Percentiles rank a stretch among this genome's conserved stretches.
These are phyloP conservation scores for Tipula lateralis DNA, from an alignment of 2,888 invertebrate species.

Conservation along the genomic window DNA sequence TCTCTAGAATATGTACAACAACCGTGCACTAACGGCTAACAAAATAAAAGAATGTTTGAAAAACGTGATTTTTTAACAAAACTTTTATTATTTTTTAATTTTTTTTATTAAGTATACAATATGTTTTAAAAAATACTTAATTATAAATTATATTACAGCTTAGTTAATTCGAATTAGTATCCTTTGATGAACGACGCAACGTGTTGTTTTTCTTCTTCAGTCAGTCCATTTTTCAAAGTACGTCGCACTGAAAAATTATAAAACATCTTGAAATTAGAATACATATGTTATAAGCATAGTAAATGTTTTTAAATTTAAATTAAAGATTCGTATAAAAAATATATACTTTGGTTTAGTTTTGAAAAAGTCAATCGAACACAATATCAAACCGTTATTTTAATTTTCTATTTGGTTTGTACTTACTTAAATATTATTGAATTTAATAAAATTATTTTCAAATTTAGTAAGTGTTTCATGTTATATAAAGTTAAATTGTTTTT, in stretches of 20 bases:
- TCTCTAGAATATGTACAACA: conserved; percentile 80
- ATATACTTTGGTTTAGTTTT: not conserved
- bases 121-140: conserved; percentile 4
- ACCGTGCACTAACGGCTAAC: conserved; percentile 65
- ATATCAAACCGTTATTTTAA: not conserved
- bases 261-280: not conserved
- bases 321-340: not conserved
- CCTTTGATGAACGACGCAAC: conserved; percentile 59
- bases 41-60: no score
- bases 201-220: conserved; percentile 75
- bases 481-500: not conserved
- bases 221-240: conserved; percentile 74
- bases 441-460: not conserved
- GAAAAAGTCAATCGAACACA: not conserved
- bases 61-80: not conserved
- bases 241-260: conserved; percentile 60
- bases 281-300: not conserved
- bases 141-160: conserved; percentile 24
- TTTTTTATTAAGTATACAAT: conserved; percentile 13
- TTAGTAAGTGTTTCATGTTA: not conserved
- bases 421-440: not conserved
- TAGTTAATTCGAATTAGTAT: conserved; percentile 25
- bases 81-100: not conserved
- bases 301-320: not conserved
- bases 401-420: not conserved